Evolutionary conservation across 2,113 vertebrate genomes (phyloP).

Genomic region (Acrocephalus arundinaceus): DNA sequence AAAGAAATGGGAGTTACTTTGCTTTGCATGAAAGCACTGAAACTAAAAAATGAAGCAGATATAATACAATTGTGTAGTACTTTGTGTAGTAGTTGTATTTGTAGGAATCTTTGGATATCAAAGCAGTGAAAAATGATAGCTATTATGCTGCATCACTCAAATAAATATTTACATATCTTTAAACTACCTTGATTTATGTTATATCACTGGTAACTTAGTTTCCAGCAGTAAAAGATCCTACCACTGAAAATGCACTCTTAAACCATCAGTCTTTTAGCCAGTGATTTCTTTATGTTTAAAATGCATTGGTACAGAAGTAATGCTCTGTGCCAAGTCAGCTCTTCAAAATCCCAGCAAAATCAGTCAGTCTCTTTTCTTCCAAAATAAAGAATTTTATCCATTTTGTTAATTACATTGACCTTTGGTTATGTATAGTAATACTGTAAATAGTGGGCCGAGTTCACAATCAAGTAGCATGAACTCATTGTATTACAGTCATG

Average conservation of each 20-base stretch:
- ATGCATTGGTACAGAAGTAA: not conserved
- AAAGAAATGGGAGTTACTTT: slow-evolving; percentile 44
- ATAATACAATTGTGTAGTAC: not conserved
- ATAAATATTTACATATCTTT: slow-evolving; percentile 27
- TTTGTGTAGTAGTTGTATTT: no score
- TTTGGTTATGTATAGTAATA: not conserved
- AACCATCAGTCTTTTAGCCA: not conserved
- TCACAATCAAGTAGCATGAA: not conserved
- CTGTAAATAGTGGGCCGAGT: slow-evolving; percentile 26
- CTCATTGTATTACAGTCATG: not conserved
- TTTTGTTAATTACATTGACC: not conserved
- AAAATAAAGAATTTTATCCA: not conserved
- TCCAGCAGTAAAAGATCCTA: not conserved
- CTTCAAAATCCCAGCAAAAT: not conserved
- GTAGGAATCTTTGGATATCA: slow-evolving; percentile 28
- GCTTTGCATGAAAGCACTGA: not conserved
- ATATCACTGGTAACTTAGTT: not conserved
- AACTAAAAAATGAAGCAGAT: slow-evolving; percentile 4
- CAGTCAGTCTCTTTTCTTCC: not conserved
- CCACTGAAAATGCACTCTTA: not conserved
- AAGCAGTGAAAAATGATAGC: slow-evolving; percentile 15
- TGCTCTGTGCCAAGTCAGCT: not conserved
- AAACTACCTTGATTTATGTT: slow-evolving; percentile 14
- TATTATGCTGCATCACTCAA: not conserved
- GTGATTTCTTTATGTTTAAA: not conserved